phyloP scores from a whole-genome alignment of 1,140 invertebrate genomes.

The Platorchestia sp. region DNA sequence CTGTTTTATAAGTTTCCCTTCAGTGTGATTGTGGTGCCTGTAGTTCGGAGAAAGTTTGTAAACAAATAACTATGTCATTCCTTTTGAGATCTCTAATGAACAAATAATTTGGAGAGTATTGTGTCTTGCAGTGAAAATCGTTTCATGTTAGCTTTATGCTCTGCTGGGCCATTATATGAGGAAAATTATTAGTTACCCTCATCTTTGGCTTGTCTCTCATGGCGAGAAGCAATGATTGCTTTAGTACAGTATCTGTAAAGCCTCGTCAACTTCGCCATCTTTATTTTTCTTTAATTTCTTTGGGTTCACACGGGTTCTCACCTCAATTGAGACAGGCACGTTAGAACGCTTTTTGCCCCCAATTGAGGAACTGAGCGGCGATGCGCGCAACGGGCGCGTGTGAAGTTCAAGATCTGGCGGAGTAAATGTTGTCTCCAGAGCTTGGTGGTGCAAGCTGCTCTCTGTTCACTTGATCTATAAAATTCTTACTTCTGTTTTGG shows the following conservation, averaged over 20 bases:
- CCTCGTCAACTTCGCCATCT: too few species aligned
- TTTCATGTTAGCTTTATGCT: not conserved
- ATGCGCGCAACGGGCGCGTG: too few species aligned
- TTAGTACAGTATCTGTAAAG: too few species aligned
- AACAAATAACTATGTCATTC: not conserved
- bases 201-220: not conserved
- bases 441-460: not conserved
- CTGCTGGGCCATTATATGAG: not conserved
- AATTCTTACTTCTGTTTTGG: not conserved
- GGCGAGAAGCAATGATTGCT: not conserved
- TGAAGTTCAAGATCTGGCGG: too few species aligned
- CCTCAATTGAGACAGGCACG: too few species aligned
- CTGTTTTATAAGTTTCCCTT: not conserved
- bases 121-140: not conserved
- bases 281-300: too few species aligned
- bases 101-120: not conserved
- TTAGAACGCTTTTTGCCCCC: too few species aligned
- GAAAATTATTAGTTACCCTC: not conserved
- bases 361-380: too few species aligned
- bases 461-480: not conserved
- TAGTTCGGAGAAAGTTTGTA: not conserved
- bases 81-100: not conserved
- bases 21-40: not conserved
- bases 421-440: not conserved
- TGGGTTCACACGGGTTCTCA: too few species aligned